phyloP scores from a whole-genome alignment of 2,113 vertebrate species.

The Elephantulus edwardii region DNA sequence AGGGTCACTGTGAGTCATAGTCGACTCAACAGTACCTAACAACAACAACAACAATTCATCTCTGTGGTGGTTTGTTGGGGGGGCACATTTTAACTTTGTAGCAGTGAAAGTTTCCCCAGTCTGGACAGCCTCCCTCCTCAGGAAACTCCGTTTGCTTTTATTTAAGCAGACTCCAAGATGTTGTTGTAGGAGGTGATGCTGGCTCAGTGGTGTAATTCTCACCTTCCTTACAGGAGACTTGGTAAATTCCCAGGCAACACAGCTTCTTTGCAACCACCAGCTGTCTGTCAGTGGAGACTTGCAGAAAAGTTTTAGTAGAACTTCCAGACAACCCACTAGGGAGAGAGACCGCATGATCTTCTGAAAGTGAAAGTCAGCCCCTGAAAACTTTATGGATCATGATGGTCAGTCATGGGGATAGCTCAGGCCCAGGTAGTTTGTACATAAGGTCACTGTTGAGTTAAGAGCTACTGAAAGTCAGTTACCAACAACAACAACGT shows the following conservation, averaged over 20 bases:
- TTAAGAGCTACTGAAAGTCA: no score
- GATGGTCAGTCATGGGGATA: not conserved
- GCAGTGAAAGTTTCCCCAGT: no score
- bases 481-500: no score
- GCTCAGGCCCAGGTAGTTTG: not conserved
- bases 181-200: not conserved
- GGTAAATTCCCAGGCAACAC: not conserved
- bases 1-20: not conserved
- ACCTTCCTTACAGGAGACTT: not conserved
- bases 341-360: not conserved
- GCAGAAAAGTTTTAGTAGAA: not conserved
- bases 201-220: not conserved
- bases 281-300: not conserved
- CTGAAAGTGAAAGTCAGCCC: not conserved
- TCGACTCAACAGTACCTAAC: not conserved
- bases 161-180: no score
- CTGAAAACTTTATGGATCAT: not conserved
- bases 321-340: not conserved
- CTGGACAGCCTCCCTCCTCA: no score
- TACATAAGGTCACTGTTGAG: not conserved
- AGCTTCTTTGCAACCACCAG: not conserved
- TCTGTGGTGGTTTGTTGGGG: no score
- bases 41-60: not conserved
- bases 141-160: no score
- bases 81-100: no score